Base-by-base conservation (phyloP, 2,888 invertebrate genomes). In the Eurois occulta region DNA sequence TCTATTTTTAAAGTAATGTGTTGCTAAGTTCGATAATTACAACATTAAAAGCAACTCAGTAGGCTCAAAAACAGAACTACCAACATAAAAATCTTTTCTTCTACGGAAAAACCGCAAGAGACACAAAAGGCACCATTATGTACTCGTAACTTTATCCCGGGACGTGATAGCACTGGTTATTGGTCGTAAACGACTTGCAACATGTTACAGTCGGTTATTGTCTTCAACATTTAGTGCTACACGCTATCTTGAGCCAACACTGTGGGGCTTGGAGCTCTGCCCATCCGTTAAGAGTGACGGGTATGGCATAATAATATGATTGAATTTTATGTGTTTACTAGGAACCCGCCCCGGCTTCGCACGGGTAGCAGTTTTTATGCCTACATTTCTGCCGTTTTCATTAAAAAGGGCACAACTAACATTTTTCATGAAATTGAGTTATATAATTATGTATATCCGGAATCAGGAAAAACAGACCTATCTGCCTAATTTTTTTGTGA, bases 201-300 rank as follows among this genome's bases (percentile, higher is more conserved):
- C 80, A 80, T 75, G 80, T 80, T 71, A 71, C 80, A 69, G 16
- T 24, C 35, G 16, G 69, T 74, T 69, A 80, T 80, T 28, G 64
- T 75, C 55, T 79, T 66, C 16, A 60, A 76, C 80, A 75, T 76
- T 43, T 68, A 78, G 43, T 72, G 62, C 21, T 76, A 81, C 60
- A 77, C 8, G 60, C 0, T 81, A 81, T 80, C 81, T 72, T 72
- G 52, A 70, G 72, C 81, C 81, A 81, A 81, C 68, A 65, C 1
- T 58, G 71, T 72, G 21, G 24, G 41, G 28, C n/a, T 81, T 80
- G 81, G 81, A 80, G 11, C n/a, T 18, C 68, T 81, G 81, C 81
- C 81, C 72, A 80, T 32, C 58, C 62, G 21, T 43, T 38, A 32
- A 11, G 13, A 60, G 41, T 46, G 48, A 68, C 21, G n/a, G 28